Base-by-base conservation (phyloP, 1,140 invertebrate species). In the Drosophila arizonae region DNA sequence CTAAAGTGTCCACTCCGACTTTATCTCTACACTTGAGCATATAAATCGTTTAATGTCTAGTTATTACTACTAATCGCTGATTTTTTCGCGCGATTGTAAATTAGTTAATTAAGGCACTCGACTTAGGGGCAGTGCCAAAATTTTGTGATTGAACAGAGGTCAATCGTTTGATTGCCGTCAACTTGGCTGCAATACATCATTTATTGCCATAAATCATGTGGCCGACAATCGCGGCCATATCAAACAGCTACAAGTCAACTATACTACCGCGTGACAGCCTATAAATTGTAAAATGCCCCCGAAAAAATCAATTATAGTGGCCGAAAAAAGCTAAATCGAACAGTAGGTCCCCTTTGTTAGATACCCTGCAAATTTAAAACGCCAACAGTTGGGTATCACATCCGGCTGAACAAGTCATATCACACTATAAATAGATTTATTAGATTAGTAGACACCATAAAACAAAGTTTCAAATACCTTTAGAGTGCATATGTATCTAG, bases 131-230 rank as follows among this genome's bases (percentile, higher is more conserved):
- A 30, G 45, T 46, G 43, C 43, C 43, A 9, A 15, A 46, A 15
- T 45, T 6, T 33, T 9, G 0, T 8, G 46, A 26, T 52, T 62
- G 55, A 28, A 1, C 24, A 28, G n/a, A 48, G 63, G 43, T 76
- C 61, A 66, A 85, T 87, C 82, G 78, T 64, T 86, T 87, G 72
- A 87, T 86, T 78, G 71, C 75, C 54, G 33, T 45, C 64, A 67
- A 75, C 46, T 60, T 28, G 57, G 10, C 41, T 76, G 78, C 78
- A 81, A 86, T 86, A 70, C 78, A 87, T 86, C 81, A 87, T 73
- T 50, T 39, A 4, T 10, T 17, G 39, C 81, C 50, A 84, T 84
- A 84, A 84, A 84, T 84, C 80, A 84, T 84, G 24, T 67, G 50
- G 50, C 64, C 64, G 45, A 50, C 50, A 71, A 62, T 51, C 64